Base-by-base conservation (phyloP, 2,888 invertebrate species). In the Morpho deidamia region DNA sequence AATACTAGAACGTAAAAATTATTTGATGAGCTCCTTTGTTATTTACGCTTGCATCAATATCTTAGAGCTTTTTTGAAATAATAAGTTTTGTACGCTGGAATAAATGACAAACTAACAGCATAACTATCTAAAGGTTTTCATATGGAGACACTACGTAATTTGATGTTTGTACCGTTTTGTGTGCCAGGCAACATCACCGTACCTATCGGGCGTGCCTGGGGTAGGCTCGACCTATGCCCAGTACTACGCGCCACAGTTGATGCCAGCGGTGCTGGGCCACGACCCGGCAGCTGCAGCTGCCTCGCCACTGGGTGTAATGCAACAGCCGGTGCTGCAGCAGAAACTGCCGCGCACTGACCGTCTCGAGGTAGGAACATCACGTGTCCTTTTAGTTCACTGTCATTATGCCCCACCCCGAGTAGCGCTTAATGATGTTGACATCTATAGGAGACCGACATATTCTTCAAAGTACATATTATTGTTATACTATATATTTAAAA, bases 271-370 rank as follows among this genome's bases (percentile, higher is more conserved):
- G 91, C 94, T 97, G 91, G 95, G 96, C 61, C 96, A 96, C 69
- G 96, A 96, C 91, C 96, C 95, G 63, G 91, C 95, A 73, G 94
- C 70, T 90, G 94, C 83, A 81, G 92, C 79, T 59, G 95, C 94
- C 73, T 95, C 95, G 76, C 96, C 95, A 67, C 91, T 96, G 71
- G 95, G 96, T 93, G 85, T 96, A 93, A 85, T 96, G 96, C 92
- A 95, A 94, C 83, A 96, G 93, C 85, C 95, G 91, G 90, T 96
- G 95, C 83, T 95, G 94, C 90, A 97, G 91, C 97, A 97, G 92
- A 97, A 98, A 92, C 93, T 97, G 93, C 96, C 96, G 73, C 95
- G 97, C 90, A 95, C 97, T 83, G 97, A 97, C 91, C 94, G 98
- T 91, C 94, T 98, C 91, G 97, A 98, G 97, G 98, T 97, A 93